Evolutionary conservation across 2,113 vertebrate genomes (phyloP), one percentile per base, ranked within the genome.

Genomic region (Pelodiscus sinensis): DNA sequence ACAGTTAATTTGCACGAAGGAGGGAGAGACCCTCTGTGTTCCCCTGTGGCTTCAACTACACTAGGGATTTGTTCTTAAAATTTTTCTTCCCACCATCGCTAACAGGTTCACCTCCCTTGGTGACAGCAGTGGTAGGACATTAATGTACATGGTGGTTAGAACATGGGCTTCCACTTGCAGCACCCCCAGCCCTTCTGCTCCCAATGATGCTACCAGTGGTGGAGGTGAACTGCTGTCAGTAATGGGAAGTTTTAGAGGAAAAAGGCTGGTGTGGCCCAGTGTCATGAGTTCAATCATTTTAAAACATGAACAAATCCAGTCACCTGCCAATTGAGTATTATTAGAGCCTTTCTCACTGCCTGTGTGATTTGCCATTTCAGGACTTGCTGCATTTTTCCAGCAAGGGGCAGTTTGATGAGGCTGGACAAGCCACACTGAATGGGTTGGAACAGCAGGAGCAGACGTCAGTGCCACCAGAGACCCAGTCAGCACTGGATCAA

Each of bases 331-430:
- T 31, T 92, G 84, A 85, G 56, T 89, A 1, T 73, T 84, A 68
- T 89, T 77, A 50, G 78, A 58, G 31, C 21, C 2, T 71, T 54
- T 62, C 65, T 95, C 87, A 94, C 92, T 50, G 78, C 84, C 31
- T 92, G 56, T 97, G 71, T 97, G 94, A 79, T 96, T 96, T 97
- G 79, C 89, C 58, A 94, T 98, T 97, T 90, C 96, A 99, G 99
- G 99, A 99, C 87, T 98, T 99, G 98, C 97, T 99, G 85, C 98
- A 98, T 81, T 98, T 99, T 96, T 95, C 98, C 25, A 98, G 97
- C 94, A 99, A 99, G 96, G 96, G 96, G 52, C 97, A 98, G 44
- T 98, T 98, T 93, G 99, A 99, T 62, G 99, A 99, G 86, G 92
- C 90, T 1, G 90, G 95, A 4, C 98, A 98, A 84, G 96, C 93